Conservation (phyloP, 2,888 invertebrate species). For the Branchellion lobata region DNA sequence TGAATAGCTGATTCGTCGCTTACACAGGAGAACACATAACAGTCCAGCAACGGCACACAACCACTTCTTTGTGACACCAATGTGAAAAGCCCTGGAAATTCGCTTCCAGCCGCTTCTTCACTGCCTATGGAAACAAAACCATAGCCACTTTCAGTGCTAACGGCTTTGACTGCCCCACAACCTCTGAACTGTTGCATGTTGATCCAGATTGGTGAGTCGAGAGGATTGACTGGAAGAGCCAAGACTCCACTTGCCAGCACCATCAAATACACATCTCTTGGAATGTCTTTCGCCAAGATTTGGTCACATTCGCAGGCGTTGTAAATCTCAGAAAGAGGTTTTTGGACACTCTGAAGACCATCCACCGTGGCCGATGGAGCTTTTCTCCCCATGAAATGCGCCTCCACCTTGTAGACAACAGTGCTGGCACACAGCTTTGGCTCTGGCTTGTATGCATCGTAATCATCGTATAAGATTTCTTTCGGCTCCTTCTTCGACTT, state of each 20-base stretch:
- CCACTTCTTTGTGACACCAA: constrained; percentile 30
- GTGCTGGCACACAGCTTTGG: background rate
- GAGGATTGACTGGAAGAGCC: constrained; percentile 38
- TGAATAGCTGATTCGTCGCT: constrained; percentile 30
- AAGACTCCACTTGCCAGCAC: constrained; percentile 41
- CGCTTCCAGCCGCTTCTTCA: background rate
- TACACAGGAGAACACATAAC: constrained; percentile 42
- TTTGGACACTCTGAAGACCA: constrained; percentile 43
- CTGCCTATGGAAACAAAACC: constrained; percentile 33
- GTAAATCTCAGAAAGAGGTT: constrained; percentile 45
- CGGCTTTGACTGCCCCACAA: constrained; percentile 44
- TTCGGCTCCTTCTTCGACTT: too few species aligned
- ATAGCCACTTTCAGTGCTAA: background rate
- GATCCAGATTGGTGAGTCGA: constrained; percentile 45
- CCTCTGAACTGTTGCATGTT: constrained; percentile 40
- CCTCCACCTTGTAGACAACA: constrained; percentile 3
- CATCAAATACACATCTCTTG: constrained; percentile 25
- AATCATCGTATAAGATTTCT: too few species aligned
- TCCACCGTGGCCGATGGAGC: constrained; percentile 38
- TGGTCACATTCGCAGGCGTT: background rate
- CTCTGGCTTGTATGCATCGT: too few species aligned
- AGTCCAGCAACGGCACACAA: constrained; percentile 43
- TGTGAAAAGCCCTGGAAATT: constrained; percentile 43
- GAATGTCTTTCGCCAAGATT: constrained; percentile 1
- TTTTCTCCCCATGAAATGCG: constrained; percentile 44